Percentiles rank a stretch among this genome's conserved stretches.
Conservation (phyloP, 2,888 invertebrate genomes). For the Caenorhabditis sp. region DNA sequence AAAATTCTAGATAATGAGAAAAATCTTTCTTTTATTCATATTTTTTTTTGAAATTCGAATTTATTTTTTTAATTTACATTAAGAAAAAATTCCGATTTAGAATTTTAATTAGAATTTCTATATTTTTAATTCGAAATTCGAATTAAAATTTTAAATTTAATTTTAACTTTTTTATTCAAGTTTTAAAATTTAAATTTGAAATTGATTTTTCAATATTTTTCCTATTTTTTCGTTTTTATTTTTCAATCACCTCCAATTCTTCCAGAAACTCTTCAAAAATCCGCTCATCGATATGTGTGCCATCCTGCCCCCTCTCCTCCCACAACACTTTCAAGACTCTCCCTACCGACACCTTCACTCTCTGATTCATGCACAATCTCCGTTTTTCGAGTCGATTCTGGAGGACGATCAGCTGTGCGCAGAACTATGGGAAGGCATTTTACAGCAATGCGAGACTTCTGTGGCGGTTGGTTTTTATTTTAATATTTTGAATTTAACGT, state of each 20-base stretch:
- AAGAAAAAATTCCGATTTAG: background rate
- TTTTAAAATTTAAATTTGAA: background rate
- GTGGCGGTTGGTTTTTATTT: constrained; percentile 30
- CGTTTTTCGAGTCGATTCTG: constrained; percentile 66
- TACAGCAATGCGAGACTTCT: constrained; percentile 56
- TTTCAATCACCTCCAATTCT: background rate
- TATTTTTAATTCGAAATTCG: background rate
- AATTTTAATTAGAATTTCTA: background rate
- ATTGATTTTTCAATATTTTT: background rate
- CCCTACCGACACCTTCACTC: constrained; percentile 44
- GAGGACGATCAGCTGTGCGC: constrained; percentile 61
- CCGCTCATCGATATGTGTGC: constrained; percentile 62
- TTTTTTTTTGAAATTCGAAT: too few species aligned
- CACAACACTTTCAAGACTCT: constrained; percentile 31
- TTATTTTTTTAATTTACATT: too few species aligned
- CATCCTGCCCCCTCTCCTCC: constrained; percentile 48
- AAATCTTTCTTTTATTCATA: too few species aligned
- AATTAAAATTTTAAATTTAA: background rate
- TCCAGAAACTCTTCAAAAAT: constrained; percentile 64
- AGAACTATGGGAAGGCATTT: constrained; percentile 67
- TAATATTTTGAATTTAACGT: too few species aligned
- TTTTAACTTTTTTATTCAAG: background rate
- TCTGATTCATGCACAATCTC: constrained; percentile 55
- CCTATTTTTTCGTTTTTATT: background rate
- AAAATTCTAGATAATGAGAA: too few species aligned